Conservation (phyloP, 2,888 invertebrate species). For the Tridacna crocea region DNA sequence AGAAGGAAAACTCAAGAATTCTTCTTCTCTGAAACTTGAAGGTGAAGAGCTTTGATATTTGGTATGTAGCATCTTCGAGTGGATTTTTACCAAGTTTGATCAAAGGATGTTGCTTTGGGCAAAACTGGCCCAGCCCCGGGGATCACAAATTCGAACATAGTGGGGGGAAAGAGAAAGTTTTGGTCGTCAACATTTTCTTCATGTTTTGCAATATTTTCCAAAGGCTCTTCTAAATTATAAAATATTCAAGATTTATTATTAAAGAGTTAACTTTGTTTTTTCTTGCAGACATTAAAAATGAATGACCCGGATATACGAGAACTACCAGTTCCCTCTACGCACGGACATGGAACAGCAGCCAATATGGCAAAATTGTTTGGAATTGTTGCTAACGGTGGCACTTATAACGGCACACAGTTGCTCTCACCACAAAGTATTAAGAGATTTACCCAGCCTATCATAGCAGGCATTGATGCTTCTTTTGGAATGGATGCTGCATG, state of each 20-base stretch:
- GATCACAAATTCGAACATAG: too few relatives aligned
- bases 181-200: too few relatives aligned
- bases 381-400: conserved; percentile 75
- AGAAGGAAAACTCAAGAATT: too few relatives aligned
- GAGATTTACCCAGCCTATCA: conserved; percentile 68
- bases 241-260: neutral
- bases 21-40: too few relatives aligned
- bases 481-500: conserved; percentile 69
- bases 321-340: conserved; percentile 71
- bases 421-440: conserved; percentile 64
- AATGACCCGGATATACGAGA: conserved; percentile 77
- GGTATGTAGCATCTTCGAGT: too few relatives aligned
- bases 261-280: neutral
- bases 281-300: conserved; percentile 55
- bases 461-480: conserved; percentile 69
- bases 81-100: too few relatives aligned
- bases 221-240: too few relatives aligned
- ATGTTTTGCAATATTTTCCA: too few relatives aligned
- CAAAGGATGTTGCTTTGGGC: too few relatives aligned
- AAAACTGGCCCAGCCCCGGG: too few relatives aligned
- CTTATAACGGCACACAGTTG: conserved; percentile 57
- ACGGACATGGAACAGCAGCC: conserved; percentile 73
- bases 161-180: too few relatives aligned
- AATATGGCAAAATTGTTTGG: conserved; percentile 72
- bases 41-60: too few relatives aligned